Evolutionary conservation across 2,113 vertebrate species (phyloP).

Genomic region (Drymodes brunneopygia): DNA sequence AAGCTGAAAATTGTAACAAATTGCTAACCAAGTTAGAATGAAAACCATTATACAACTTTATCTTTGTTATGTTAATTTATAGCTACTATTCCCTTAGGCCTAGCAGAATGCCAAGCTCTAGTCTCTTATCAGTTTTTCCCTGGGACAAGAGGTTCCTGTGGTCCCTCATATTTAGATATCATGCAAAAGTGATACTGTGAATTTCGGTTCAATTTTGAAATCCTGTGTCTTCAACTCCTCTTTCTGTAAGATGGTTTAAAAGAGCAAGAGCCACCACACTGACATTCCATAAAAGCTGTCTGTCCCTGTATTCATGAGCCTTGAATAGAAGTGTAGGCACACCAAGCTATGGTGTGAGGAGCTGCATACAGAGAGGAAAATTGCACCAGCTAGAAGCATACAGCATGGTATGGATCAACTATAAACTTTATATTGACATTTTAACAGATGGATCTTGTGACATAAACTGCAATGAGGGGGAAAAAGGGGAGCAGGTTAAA

Average conservation of each 20-base stretch:
- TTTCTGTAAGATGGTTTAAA: neutral
- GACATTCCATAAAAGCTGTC: neutral
- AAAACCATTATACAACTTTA: neutral
- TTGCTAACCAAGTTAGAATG: neutral
- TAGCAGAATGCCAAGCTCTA: neutral
- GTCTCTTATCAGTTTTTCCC: neutral
- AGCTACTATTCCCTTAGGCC: neutral
- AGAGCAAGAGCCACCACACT: neutral
- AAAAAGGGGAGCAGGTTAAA: neutral
- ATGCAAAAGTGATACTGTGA: neutral
- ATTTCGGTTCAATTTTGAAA: neutral
- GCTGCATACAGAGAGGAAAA: neutral
- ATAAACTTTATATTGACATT: neutral
- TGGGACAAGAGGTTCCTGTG: neutral
- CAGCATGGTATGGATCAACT: neutral
- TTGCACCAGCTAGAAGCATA: neutral
- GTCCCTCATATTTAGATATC: neutral
- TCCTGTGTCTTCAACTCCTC: neutral
- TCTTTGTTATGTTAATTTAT: conserved; percentile 18
- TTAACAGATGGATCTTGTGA: neutral
- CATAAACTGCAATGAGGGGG: neutral
- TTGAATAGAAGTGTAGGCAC: neutral
- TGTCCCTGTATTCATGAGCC: neutral
- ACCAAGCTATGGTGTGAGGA: rapidly evolving
- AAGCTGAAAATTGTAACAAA: conserved; percentile 1